A percentile compares a stretch with the other conserved stretches of the same genome.
Evolutionary conservation across 2,888 invertebrate species (phyloP).

Genomic region (Sceliomorpha sp.): DNA sequence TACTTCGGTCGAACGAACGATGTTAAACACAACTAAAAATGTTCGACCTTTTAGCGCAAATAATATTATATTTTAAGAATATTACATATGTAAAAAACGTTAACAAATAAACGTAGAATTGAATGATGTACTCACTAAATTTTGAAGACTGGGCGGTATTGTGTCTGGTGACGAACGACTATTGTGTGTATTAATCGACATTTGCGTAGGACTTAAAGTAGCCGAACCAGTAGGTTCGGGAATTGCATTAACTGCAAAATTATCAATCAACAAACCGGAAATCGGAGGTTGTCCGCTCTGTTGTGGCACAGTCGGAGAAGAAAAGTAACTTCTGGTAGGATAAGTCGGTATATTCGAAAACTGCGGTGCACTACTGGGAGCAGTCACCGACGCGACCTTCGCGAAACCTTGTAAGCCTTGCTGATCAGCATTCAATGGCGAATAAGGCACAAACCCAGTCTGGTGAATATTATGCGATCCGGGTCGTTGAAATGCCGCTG

Average conservation of each 20-base stretch:
- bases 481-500: slow-evolving; percentile 9
- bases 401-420: slow-evolving; percentile 14
- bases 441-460: slow-evolving; percentile 10
- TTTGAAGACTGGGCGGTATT: slow-evolving; percentile 72
- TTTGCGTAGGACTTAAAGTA: slow-evolving; percentile 73
- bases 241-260: slow-evolving; percentile 46
- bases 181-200: slow-evolving; percentile 67
- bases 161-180: slow-evolving; percentile 62
- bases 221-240: slow-evolving; percentile 74
- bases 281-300: slow-evolving; percentile 7
- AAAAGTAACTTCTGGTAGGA: slow-evolving; percentile 23
- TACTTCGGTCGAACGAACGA: too few relatives aligned
- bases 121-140: slow-evolving; percentile 71
- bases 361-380: slow-evolving; percentile 67
- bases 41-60: too few relatives aligned
- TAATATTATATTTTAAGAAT: too few relatives aligned
- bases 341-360: slow-evolving; percentile 45
- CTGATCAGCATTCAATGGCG: slow-evolving; percentile 2
- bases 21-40: too few relatives aligned
- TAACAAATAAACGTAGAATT: too few relatives aligned
- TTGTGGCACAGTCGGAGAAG: slow-evolving; percentile 23
- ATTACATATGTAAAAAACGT: too few relatives aligned
- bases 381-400: too few relatives aligned
- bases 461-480: slow-evolving; percentile 9
- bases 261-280: slow-evolving; percentile 20